Evolutionary conservation across 1,140 invertebrate species (phyloP).

Genomic region (Bombus huntii): DNA sequence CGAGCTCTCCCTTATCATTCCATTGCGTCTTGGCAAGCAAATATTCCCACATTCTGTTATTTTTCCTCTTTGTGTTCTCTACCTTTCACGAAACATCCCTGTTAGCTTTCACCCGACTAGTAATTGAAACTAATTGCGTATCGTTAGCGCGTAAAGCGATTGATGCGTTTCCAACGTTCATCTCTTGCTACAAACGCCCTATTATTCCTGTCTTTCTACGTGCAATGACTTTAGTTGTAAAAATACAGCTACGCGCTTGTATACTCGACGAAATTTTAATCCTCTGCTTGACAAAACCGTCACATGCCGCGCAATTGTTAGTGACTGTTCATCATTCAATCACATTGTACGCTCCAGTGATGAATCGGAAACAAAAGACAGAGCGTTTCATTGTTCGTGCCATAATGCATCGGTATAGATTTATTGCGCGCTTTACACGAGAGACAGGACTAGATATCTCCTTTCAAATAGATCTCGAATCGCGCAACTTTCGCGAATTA

Average conservation of each 20-base stretch:
- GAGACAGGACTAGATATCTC: not conserved
- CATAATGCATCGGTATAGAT: not conserved
- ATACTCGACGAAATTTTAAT: not conserved
- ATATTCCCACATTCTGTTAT: not conserved
- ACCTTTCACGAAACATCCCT: not conserved
- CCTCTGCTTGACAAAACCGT: not conserved
- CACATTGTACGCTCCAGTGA: not conserved
- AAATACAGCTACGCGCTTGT: not conserved
- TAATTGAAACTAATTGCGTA: slow-evolving; percentile 60
- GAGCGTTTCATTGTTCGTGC: not conserved
- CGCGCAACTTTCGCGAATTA: not conserved
- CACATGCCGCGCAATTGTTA: not conserved
- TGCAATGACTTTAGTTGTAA: not conserved
- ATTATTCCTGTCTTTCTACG: not conserved
- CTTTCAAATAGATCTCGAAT: slow-evolving; percentile 8
- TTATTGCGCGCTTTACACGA: not conserved
- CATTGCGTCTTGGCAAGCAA: not conserved
- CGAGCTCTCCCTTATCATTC: not conserved
- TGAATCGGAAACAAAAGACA: not conserved
- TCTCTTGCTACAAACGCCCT: not conserved
- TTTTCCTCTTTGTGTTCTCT: not conserved
- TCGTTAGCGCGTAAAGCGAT: slow-evolving; percentile 12
- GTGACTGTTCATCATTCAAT: not conserved
- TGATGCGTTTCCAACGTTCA: slow-evolving; percentile 27
- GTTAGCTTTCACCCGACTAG: slow-evolving; percentile 7